Percentiles rank a stretch among this genome's conserved stretches.
Evolutionary conservation across 2,888 invertebrate species (phyloP).

Genomic region (Parelbella ahira): DNA sequence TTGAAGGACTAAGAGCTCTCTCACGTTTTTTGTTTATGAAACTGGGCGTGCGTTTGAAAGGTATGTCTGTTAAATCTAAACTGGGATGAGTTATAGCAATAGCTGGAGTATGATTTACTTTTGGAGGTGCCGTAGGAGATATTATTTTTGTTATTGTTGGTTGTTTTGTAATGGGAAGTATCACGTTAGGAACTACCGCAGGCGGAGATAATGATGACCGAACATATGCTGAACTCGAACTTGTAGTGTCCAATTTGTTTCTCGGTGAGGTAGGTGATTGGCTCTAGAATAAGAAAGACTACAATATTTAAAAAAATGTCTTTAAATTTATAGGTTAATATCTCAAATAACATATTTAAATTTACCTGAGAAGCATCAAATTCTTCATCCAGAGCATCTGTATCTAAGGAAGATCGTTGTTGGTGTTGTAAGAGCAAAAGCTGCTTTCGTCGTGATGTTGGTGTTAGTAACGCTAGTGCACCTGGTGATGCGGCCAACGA

Average conservation of each 20-base stretch:
- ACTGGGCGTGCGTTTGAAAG: conserved; percentile 72
- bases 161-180: conserved; percentile 71
- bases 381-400: conserved; percentile 89
- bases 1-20: conserved; percentile 73
- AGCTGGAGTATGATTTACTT: conserved; percentile 70
- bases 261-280: conserved; percentile 77
- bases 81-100: conserved; percentile 82
- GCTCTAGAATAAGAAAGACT: conserved; percentile 57
- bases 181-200: conserved; percentile 66
- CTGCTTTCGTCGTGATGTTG: conserved; percentile 89
- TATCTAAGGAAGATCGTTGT: conserved; percentile 92
- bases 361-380: conserved; percentile 82
- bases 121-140: conserved; percentile 50
- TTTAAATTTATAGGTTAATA: too few relatives aligned
- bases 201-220: conserved; percentile 68
- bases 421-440: conserved; percentile 89
- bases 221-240: conserved; percentile 52
- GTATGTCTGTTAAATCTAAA: conserved; percentile 69
- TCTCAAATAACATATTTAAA: background rate
- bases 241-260: conserved; percentile 70
- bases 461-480: conserved; percentile 84
- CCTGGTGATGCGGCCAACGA: conserved; percentile 77
- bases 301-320: too few relatives aligned
- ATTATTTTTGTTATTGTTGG: conserved; percentile 61
- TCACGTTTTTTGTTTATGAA: conserved; percentile 75